These are phyloP conservation scores for Lepilemur septentrionalis DNA, from an alignment of 2,797 vertebrate species.

Conservation along the genomic window DNA sequence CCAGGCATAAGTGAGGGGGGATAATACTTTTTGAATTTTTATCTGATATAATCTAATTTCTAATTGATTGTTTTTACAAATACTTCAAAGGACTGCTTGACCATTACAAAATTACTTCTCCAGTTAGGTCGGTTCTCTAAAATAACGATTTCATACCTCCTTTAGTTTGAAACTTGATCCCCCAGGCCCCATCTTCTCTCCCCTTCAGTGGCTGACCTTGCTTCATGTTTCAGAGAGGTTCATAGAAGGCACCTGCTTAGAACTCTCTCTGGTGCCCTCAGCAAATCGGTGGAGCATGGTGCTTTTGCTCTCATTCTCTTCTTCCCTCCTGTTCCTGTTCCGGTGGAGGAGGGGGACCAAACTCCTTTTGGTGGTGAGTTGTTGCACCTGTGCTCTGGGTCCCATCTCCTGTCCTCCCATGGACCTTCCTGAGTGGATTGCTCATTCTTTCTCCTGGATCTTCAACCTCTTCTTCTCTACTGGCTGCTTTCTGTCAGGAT, in stretches of 20 bases:
- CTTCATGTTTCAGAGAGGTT: not conserved
- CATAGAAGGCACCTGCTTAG: not conserved
- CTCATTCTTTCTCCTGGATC: not conserved
- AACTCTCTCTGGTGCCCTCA: not conserved
- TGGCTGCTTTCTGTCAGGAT: not conserved
- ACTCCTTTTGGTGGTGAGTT: not conserved
- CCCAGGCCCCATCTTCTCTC: not conserved
- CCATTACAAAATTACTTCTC: not conserved
- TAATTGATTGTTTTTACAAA: not conserved
- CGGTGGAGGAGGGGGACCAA: accelerated
- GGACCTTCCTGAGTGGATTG: not conserved
- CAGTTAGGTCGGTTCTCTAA: not conserved
- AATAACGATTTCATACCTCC: not conserved
- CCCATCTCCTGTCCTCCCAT: not conserved
- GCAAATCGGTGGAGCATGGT: not conserved
- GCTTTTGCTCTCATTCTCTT: not conserved
- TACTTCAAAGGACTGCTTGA: not conserved
- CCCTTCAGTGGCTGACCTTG: not conserved
- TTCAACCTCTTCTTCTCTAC: not conserved
- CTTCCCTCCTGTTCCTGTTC: not conserved
- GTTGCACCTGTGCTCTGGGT: not conserved
- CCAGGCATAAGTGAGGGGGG: not conserved
- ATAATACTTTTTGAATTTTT: not conserved
- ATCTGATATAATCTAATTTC: not conserved
- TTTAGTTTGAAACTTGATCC: not conserved